Conservation (phyloP, 35 echinoderm and acorn worm species). For the Ophioderma brevispina region DNA sequence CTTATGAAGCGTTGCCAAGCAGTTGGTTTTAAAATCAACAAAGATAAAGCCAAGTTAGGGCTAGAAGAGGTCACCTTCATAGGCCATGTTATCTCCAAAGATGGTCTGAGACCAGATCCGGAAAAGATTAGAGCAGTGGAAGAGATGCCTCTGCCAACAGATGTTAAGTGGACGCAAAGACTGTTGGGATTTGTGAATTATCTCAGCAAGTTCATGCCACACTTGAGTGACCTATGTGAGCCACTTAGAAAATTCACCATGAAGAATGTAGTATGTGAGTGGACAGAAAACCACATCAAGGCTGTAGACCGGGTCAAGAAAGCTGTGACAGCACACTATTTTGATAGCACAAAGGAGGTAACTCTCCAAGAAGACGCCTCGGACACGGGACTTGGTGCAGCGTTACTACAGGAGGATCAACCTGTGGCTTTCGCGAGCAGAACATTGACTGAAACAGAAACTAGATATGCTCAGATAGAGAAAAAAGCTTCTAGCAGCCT, state of each 20-base stretch:
- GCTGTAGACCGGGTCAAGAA: constrained; percentile 33
- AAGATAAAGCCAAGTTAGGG: constrained; percentile 17
- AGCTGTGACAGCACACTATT: constrained; percentile 39
- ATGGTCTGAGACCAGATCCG: constrained; percentile 11
- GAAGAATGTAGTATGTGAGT: constrained; percentile 39
- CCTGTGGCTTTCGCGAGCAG: constrained; percentile 57
- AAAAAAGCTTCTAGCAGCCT: constrained; percentile 34
- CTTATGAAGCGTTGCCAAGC: neutral
- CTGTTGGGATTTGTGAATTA: neutral
- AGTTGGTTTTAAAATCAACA: constrained; percentile 37
- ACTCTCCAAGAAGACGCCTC: constrained; percentile 44
- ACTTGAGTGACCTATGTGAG: neutral
- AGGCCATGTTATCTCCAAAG: constrained; percentile 24
- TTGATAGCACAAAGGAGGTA: constrained; percentile 31
- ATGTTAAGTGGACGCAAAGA: neutral
- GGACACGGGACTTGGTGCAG: constrained; percentile 52
- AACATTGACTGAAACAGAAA: too few relatives aligned
- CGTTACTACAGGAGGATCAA: constrained; percentile 45
- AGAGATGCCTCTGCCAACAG: constrained; percentile 14
- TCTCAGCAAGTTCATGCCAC: neutral
- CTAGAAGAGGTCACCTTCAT: neutral
- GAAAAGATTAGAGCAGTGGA: constrained; percentile 27
- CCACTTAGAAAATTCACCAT: constrained; percentile 28
- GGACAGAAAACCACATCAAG: constrained; percentile 29
- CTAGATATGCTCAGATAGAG: constrained; percentile 55